Conservation (phyloP, 2,888 invertebrate genomes). For the Trissolcus japonicus region DNA sequence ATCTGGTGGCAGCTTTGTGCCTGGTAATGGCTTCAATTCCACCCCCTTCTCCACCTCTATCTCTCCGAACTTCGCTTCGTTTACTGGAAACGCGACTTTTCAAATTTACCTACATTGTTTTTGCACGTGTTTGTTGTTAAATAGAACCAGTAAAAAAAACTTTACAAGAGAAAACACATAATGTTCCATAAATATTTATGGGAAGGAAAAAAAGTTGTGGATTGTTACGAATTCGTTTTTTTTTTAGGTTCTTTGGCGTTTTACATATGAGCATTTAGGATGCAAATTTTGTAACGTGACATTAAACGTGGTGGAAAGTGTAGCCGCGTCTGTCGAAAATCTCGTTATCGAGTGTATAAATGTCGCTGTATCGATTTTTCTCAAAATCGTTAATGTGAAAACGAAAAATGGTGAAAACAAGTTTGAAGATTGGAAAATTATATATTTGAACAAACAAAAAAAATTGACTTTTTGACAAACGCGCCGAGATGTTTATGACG, state of each 20-base stretch:
- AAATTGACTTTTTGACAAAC: too few relatives aligned
- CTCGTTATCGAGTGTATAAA: too few relatives aligned
- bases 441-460: too few relatives aligned
- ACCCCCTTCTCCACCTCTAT: constrained; percentile 58
- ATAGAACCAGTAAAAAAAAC: constrained; percentile 37
- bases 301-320: constrained; percentile 7
- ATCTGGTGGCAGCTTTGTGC: constrained; percentile 76
- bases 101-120: constrained; percentile 29
- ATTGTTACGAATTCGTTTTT: constrained; percentile 15
- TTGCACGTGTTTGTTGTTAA: constrained; percentile 32
- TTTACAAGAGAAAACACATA: constrained; percentile 3
- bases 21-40: constrained; percentile 73
- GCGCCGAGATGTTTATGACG: too few relatives aligned
- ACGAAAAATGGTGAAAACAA: too few relatives aligned
- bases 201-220: constrained; percentile 7
- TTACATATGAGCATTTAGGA: constrained; percentile 24
- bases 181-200: constrained; percentile 54
- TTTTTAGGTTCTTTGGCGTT: constrained; percentile 16
- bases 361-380: too few relatives aligned
- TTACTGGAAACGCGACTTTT: constrained; percentile 57
- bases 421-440: too few relatives aligned
- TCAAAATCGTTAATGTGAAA: too few relatives aligned
- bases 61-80: constrained; percentile 58
- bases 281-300: constrained; percentile 36
- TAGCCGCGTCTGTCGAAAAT: too few relatives aligned